Base-by-base conservation (phyloP, 1,140 invertebrate genomes). In the Sycophila sp. region DNA sequence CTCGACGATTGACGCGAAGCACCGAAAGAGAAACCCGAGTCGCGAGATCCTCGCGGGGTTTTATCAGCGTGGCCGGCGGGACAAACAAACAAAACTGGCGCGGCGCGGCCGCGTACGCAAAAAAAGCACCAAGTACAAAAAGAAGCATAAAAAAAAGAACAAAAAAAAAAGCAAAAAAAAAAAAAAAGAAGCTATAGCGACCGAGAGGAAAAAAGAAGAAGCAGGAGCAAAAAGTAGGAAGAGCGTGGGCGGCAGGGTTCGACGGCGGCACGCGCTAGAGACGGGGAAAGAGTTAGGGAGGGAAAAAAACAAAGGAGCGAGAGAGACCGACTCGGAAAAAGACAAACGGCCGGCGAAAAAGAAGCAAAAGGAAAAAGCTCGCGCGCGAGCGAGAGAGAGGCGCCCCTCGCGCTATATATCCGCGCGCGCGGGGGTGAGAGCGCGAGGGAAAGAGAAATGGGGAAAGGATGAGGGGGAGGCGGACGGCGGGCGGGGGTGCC, bases 201-300 rank as follows among this genome's bases (percentile, higher is more conserved):
- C 24, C 13, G 49, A 68, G 55, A 59, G 55, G 60, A 8, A 55
- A 53, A 65, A 17, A 53, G 63, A 17, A 26, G 30, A 8, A 47
- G 26, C 22, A 22, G 34, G n/a, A n/a, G 53, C 53, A n/a, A n/a
- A n/a, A n/a, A n/a, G n/a, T n/a, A n/a, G n/a, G n/a, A n/a, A n/a
- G n/a, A n/a, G n/a, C n/a, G n/a, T n/a, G n/a, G n/a, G n/a, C n/a
- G n/a, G n/a, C n/a, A n/a, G n/a, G n/a, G n/a, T n/a, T n/a, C n/a
- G n/a, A n/a, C n/a, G n/a, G n/a, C n/a, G n/a, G n/a, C n/a, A 15
- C 49, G 51, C 24, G 45, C 11, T 42, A 24, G 19, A 2, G 71
- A 76, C n/a, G n/a, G 77, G 70, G 77, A 73, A 75, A 73, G 30
- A 24, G 56, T 24, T 73, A 75, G 75, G 69, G 78, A 71, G 76